Evolutionary conservation across 2,797 vertebrate genomes (phyloP).

Genomic region (Chaetophractus vellerosus): DNA sequence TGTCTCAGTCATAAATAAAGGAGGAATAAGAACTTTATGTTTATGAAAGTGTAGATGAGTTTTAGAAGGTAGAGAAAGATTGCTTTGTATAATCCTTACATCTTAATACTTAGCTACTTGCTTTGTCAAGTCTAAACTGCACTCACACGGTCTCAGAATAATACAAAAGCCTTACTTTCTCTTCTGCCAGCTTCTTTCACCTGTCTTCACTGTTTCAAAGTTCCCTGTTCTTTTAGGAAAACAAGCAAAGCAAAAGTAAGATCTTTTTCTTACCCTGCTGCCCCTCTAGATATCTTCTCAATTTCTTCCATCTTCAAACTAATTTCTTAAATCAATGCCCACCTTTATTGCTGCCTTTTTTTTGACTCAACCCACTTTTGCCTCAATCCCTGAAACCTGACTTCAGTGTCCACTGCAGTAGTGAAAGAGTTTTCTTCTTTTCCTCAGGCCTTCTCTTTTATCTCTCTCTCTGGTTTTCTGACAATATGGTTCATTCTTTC

Average conservation of each 20-base stretch:
- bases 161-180: not conserved
- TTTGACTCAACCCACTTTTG: not conserved
- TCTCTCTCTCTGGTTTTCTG: not conserved
- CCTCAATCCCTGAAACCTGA: not conserved
- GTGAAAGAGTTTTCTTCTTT: not conserved
- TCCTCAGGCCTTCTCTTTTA: not conserved
- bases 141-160: not conserved
- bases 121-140: not conserved
- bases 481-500: not conserved
- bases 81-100: no score
- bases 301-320: not conserved
- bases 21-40: not conserved
- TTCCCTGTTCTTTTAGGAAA: not conserved
- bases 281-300: not conserved
- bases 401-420: not conserved
- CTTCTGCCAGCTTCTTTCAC: not conserved
- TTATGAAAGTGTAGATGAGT: not conserved
- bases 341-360: not conserved
- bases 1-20: not conserved
- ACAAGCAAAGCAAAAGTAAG: not conserved
- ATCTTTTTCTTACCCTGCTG: not conserved
- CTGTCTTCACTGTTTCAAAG: not conserved
- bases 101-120: not conserved
- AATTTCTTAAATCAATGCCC: not conserved
- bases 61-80: not conserved